Conservation (phyloP, 2,888 invertebrate genomes). For the Erynnis tages region DNA sequence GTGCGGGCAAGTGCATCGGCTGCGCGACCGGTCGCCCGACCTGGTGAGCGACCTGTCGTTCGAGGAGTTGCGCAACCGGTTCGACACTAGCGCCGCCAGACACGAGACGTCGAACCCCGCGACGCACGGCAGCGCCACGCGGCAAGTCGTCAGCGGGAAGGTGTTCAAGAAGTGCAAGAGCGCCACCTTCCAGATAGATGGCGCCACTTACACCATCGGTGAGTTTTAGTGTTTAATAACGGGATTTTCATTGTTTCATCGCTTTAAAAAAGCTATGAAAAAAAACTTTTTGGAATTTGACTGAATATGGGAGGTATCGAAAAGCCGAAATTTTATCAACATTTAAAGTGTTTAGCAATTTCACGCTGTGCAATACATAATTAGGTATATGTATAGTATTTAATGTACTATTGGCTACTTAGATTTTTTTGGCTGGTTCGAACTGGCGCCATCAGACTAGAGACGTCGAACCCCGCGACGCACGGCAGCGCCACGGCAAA, state of each 20-base stretch:
- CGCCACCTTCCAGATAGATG: conserved; percentile 93
- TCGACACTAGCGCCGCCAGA: conserved; percentile 74
- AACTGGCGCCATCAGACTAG: no score
- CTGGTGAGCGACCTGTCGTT: conserved; percentile 62
- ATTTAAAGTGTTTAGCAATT: no score
- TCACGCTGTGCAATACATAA: no score
- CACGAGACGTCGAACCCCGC: conserved; percentile 73
- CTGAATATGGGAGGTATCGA: no score
- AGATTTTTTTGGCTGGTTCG: no score
- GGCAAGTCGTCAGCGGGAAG: conserved; percentile 79
- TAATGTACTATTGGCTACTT: no score
- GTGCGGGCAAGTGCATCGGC: conserved; percentile 66
- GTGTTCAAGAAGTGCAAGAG: conserved; percentile 92
- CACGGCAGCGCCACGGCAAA: conserved; percentile 82
- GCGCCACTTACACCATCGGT: conserved; percentile 93
- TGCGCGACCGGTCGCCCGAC: conserved; percentile 56
- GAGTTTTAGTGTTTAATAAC: no score
- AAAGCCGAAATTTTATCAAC: no score
- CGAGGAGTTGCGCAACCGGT: conserved; percentile 70
- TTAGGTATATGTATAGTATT: no score
- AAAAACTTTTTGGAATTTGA: no score
- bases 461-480: conserved; percentile 71
- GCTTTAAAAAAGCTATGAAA: no score
- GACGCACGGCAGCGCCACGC: conserved; percentile 73
- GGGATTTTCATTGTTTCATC: no score